Base-by-base conservation (phyloP, 2,797 vertebrate species). In the Tenualosa thibaudeaui region DNA sequence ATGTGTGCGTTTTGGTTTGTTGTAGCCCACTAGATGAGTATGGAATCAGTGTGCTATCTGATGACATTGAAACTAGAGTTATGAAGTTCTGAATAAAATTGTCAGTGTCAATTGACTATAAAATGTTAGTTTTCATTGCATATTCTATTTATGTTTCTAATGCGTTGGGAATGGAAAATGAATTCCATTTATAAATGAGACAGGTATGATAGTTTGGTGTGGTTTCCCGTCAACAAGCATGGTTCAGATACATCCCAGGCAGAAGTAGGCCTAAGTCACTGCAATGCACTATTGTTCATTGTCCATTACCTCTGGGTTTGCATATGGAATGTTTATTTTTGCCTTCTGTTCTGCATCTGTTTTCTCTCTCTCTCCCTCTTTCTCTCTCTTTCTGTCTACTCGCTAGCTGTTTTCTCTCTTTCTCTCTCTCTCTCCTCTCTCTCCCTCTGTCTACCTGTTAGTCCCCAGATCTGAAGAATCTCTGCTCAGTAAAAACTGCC, bases 361-460 rank as follows among this genome's bases (percentile, higher is more conserved):
- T 49, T 50, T 81, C 2, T 49, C 71, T 62, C 9, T 46, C 54
- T 51, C 54, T 46, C 53, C 31, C 8, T 15, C 26, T 81, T 13
- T 82, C 15, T 82, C 51, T 60, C 6, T 60, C 17, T 54, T 19
- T n/a, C 19, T 31, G 50, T 58, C 26, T 60, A 0, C 12, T 10
- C 50, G 1, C 31, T 31, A 31, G 31, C n/a, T 81, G 3, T 81
- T n/a, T 8, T 81, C 13, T 10, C 15, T 81, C 37, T 17, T 19
- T 49, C 31, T 85, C 87, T 46, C 87, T 83, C 81, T 87, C 81
- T 89, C 82, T 86, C 60, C n/a, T 5, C 17, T 58, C 17, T 17
- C 54, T 58, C 24, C 43, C 54, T 40, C 60, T 40, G 13, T 81
- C 8, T 75, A 19, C 54, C 13, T 49, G 19, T 43, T 62, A 7